Conservation (phyloP, 2,113 vertebrate genomes). For the Dermatemys mawii region DNA sequence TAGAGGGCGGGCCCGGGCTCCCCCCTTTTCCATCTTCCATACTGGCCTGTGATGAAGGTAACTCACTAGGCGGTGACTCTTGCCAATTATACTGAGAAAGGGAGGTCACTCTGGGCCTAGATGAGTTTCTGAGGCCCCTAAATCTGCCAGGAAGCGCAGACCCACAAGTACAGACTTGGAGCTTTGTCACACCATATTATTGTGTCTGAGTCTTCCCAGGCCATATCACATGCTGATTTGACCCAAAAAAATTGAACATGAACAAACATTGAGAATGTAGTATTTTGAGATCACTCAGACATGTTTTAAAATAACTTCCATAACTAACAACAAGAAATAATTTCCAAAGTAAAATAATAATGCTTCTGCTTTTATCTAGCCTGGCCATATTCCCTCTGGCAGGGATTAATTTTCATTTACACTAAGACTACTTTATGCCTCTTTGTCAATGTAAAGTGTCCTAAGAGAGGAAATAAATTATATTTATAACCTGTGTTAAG, state of each 20-base stretch:
- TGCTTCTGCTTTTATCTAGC: background rate
- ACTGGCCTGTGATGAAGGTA: too few relatives aligned
- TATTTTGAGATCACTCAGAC: background rate
- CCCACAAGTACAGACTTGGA: too few relatives aligned
- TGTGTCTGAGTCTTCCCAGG: background rate
- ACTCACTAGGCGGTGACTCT: too few relatives aligned
- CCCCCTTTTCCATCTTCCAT: too few relatives aligned
- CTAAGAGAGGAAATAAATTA: background rate
- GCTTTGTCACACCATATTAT: too few relatives aligned
- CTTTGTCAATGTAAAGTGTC: rapidly evolving
- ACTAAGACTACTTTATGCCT: background rate
- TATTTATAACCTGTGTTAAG: background rate
- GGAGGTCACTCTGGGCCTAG: too few relatives aligned
- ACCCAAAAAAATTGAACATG: background rate
- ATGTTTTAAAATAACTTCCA: background rate
- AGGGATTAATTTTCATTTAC: background rate
- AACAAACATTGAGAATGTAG: background rate
- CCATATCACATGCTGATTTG: background rate
- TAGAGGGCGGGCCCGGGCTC: too few relatives aligned
- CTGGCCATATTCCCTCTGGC: background rate
- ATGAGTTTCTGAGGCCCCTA: too few relatives aligned
- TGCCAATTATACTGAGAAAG: too few relatives aligned
- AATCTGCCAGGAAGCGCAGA: too few relatives aligned
- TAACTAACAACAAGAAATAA: background rate
- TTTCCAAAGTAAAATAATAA: background rate